Evolutionary conservation across 2,113 vertebrate genomes (phyloP).

Genomic region (Balaeniceps rex): DNA sequence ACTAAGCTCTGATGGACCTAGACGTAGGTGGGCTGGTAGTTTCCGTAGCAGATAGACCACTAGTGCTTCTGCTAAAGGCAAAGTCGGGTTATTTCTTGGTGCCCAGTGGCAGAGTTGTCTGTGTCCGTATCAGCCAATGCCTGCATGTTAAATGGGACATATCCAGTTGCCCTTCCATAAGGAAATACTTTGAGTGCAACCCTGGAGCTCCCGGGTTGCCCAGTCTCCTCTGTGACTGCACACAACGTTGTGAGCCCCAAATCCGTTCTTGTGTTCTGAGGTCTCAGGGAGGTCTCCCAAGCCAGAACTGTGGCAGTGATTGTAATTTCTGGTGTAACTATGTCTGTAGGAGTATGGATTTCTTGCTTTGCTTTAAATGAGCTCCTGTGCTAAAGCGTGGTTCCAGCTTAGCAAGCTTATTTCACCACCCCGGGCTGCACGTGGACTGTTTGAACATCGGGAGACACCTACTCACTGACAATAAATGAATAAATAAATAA

Average conservation of each 20-base stretch:
- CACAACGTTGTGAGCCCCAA: not conserved
- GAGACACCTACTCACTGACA: not conserved
- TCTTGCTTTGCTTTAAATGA: not conserved
- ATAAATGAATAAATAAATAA: not conserved
- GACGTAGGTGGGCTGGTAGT: not conserved
- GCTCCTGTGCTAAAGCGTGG: not conserved
- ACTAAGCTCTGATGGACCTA: not conserved
- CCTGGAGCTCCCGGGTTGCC: not conserved
- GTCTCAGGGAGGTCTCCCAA: not conserved
- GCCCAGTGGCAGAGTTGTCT: not conserved
- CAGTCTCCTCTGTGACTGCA: accelerated
- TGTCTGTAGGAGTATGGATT: not conserved
- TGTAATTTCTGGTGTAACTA: not conserved
- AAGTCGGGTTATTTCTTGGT: not conserved
- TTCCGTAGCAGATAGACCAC: not conserved
- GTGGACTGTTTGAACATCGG: not conserved
- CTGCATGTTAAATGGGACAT: not conserved
- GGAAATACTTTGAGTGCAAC: not conserved
- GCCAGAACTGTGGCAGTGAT: not conserved
- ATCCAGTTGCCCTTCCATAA: not conserved
- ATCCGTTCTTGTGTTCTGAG: not conserved
- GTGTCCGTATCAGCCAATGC: not conserved
- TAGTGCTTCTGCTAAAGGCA: not conserved
- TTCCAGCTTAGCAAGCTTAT: not conserved
- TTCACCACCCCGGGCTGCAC: not conserved